Evolutionary conservation across 2,797 vertebrate genomes (phyloP), one percentile per base, ranked within the genome.

Genomic region (Podarcis siculus): DNA sequence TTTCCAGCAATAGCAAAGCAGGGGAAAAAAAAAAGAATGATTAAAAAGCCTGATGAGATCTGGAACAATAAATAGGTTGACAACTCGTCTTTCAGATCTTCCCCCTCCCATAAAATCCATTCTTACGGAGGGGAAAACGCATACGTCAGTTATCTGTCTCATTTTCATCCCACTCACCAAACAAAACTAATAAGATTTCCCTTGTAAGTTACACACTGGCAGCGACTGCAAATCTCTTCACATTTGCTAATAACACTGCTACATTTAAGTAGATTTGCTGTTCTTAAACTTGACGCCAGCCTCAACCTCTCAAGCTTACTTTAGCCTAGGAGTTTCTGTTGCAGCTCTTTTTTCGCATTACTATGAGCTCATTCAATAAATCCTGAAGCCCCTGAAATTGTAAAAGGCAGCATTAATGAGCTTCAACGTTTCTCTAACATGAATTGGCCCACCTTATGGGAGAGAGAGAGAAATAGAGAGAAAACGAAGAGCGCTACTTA

Each of bases 111-210:
- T 91, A 42, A 73, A 93, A 93, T 30, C 89, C 89, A 27, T 78
- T 79, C 84, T 0, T 0, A 91, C 87, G 90, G 83, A 73, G 67
- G 91, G 94, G 93, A 80, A 90, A 84, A 80, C 87, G 78, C 75
- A 89, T 87, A 91, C 86, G 89, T 94, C 93, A 94, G 64, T 95
- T 95, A 94, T 90, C 93, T 96, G 88, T 95, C 94, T 96, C 83
- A 95, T 95, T 94, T 94, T 89, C 86, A 88, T 94, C 92, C 92
- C 93, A 94, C 93, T 93, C 94, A 89, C 45, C 27, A 91, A 95
- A 91, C 84, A 89, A 66, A 89, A 87, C 32, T 86, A 94, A 92
- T 85, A 91, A 85, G 87, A 91, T 87, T 78, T 75, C 49, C 85
- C 55, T 88, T 92, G 85, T 91, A 93, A 94, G 96, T 94, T 92